Evolutionary conservation across 92 coral and sea anemone genomes (phyloP).

Genomic region (Zoanthus sansibaricus): DNA sequence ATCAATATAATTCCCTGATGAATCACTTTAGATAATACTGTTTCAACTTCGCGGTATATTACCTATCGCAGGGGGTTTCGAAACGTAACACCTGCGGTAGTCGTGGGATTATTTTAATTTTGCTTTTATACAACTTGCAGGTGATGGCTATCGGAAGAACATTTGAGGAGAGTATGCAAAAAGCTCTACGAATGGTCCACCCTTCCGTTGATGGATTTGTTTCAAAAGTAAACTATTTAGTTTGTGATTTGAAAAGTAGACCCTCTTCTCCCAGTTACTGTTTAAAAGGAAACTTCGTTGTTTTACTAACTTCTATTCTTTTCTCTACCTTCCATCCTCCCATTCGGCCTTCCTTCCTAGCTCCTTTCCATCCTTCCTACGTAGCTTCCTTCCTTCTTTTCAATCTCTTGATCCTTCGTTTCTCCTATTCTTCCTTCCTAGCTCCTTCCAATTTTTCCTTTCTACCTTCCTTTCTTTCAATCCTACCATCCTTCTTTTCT

Average conservation of each 20-base stretch:
- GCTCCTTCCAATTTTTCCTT: too few relatives aligned
- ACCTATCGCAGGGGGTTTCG: too few relatives aligned
- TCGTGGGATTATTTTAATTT: too few relatives aligned
- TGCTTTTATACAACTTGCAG: conserved; percentile 17
- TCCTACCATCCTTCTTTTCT: not conserved
- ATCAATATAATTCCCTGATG: too few relatives aligned
- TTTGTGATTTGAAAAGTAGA: not conserved
- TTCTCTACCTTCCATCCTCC: not conserved
- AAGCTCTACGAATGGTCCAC: conserved; percentile 98
- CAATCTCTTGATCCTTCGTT: not conserved
- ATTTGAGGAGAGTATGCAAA: conserved; percentile 97
- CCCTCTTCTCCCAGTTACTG: too few relatives aligned
- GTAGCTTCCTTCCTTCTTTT: too few relatives aligned
- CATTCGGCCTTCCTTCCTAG: not conserved
- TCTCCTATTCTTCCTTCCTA: not conserved
- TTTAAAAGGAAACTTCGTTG: not conserved
- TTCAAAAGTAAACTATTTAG: conserved; percentile 66
- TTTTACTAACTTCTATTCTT: not conserved
- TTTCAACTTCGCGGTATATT: too few relatives aligned
- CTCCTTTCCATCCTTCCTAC: not conserved
- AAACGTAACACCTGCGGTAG: too few relatives aligned
- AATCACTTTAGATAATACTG: too few relatives aligned
- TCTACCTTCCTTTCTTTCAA: not conserved
- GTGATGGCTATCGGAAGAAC: conserved; percentile 99
- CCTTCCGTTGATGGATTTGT: conserved; percentile 98